Evolutionary conservation across 1,140 invertebrate species (phyloP).

Genomic region (Drosophila repleta): DNA sequence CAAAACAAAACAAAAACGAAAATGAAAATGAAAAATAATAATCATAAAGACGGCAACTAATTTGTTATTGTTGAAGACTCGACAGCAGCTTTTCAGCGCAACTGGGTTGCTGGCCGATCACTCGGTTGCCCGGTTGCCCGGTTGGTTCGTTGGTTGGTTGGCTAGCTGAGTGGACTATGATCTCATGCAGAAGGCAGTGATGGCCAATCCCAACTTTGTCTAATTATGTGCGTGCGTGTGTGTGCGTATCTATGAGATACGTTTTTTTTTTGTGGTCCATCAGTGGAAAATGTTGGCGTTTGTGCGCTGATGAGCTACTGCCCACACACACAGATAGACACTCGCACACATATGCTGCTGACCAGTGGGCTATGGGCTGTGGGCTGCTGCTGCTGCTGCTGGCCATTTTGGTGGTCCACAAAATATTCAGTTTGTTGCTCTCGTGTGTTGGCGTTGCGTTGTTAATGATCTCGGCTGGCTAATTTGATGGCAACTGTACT

Average conservation of each 20-base stretch:
- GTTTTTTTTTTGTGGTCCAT: slow-evolving; percentile 38
- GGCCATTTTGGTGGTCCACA: slow-evolving; percentile 40
- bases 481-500: slow-evolving; percentile 34
- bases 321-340: slow-evolving; percentile 32
- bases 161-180: slow-evolving; percentile 22
- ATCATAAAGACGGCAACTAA: slow-evolving; percentile 37
- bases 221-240: slow-evolving; percentile 41
- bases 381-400: slow-evolving; percentile 20
- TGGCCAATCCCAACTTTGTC: slow-evolving; percentile 56
- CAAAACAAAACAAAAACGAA: slow-evolving; percentile 27
- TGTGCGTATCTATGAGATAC: slow-evolving; percentile 39
- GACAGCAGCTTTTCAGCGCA: slow-evolving; percentile 29
- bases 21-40: slow-evolving; percentile 22
- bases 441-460: slow-evolving; percentile 35
- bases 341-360: slow-evolving; percentile 16
- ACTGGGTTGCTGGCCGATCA: slow-evolving; percentile 35
- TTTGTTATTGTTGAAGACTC: slow-evolving; percentile 40
- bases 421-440: slow-evolving; percentile 10
- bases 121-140: slow-evolving; percentile 21
- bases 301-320: slow-evolving; percentile 41
- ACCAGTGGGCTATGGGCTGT: slow-evolving; percentile 17
- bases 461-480: slow-evolving; percentile 34
- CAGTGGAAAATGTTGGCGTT: slow-evolving; percentile 40
- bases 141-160: slow-evolving; percentile 19
- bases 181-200: slow-evolving; percentile 37